These are phyloP conservation scores for Morbakka virulenta DNA, from an alignment of 30 jellyfish, hydroid and myxozoan species.

Conservation along the genomic window DNA sequence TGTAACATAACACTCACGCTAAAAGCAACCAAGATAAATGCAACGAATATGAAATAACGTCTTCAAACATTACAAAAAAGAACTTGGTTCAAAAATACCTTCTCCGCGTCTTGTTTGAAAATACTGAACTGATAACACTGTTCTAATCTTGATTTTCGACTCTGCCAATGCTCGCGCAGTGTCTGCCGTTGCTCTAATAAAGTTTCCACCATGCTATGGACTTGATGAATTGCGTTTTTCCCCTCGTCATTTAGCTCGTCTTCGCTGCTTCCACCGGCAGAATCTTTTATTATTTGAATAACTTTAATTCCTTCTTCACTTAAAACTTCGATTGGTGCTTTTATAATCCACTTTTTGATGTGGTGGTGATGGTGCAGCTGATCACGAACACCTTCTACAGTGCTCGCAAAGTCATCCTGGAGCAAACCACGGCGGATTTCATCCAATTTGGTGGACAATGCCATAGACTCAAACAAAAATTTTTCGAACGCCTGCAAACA, in stretches of 20 bases:
- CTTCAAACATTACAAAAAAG: too few relatives aligned
- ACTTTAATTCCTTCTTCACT: slow-evolving; percentile 74
- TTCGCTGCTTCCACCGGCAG: slow-evolving; percentile 66
- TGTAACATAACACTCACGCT: too few relatives aligned
- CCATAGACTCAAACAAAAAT: slow-evolving; percentile 90
- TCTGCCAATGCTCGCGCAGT: slow-evolving; percentile 82
- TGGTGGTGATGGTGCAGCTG: slow-evolving; percentile 90
- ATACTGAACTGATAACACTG: slow-evolving; percentile 82
- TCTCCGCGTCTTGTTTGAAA: slow-evolving; percentile 90
- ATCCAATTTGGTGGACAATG: slow-evolving; percentile 92
- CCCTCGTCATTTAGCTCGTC: slow-evolving; percentile 78
- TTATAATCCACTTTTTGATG: slow-evolving; percentile 90
- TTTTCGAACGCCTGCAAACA: slow-evolving; percentile 86
- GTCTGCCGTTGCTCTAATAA: slow-evolving; percentile 64
- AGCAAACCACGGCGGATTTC: slow-evolving; percentile 80
- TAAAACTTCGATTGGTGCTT: slow-evolving; percentile 93
- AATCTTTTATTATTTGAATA: slow-evolving; percentile 50
- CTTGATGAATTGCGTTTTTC: slow-evolving; percentile 69
- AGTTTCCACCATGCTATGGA: slow-evolving; percentile 78
- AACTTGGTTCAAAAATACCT: slow-evolving; percentile 37
- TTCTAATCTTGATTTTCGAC: slow-evolving; percentile 71
- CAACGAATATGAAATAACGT: background rate
- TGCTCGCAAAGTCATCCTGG: slow-evolving; percentile 82
- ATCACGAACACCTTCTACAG: slow-evolving; percentile 79
- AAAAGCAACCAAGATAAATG: background rate